Conservation (phyloP, 2,113 vertebrate species). For the Carassius carassius region DNA sequence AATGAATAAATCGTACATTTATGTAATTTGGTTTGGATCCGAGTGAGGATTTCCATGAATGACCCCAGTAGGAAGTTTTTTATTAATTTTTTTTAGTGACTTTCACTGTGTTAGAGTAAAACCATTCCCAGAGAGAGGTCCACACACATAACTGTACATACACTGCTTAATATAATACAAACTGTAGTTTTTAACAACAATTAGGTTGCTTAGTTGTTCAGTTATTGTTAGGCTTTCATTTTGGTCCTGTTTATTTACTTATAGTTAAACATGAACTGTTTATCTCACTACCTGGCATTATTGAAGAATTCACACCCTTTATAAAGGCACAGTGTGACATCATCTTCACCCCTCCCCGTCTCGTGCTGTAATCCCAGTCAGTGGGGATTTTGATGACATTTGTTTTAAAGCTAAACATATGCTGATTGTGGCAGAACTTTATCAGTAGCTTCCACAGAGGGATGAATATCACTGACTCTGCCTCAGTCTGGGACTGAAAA, state of each 20-base stretch:
- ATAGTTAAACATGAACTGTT: not conserved
- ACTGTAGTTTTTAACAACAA: not conserved
- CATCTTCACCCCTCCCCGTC: not conserved
- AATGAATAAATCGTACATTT: not conserved
- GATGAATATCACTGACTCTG: not conserved
- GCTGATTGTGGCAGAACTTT: slow-evolving; percentile 36
- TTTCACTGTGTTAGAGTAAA: not conserved
- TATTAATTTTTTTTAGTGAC: not conserved
- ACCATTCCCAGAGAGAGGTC: not conserved
- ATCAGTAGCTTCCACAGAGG: slow-evolving; percentile 13
- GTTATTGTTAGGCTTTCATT: not conserved
- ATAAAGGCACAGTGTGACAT: not conserved
- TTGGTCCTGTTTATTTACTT: not conserved
- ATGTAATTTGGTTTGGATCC: not conserved
- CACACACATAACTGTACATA: not conserved
- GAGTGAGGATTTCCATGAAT: not conserved
- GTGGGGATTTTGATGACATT: slow-evolving; percentile 30
- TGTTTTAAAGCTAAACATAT: slow-evolving; percentile 42
- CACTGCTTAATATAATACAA: not conserved
- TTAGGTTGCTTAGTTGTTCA: not conserved
- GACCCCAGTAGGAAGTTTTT: not conserved
- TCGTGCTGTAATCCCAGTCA: slow-evolving; percentile 27
- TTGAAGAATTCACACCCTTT: not conserved
- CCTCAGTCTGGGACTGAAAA: not conserved
- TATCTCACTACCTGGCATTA: not conserved